phyloP scores from a whole-genome alignment of 1,140 invertebrate genomes.

The Drosophila nikananu region DNA sequence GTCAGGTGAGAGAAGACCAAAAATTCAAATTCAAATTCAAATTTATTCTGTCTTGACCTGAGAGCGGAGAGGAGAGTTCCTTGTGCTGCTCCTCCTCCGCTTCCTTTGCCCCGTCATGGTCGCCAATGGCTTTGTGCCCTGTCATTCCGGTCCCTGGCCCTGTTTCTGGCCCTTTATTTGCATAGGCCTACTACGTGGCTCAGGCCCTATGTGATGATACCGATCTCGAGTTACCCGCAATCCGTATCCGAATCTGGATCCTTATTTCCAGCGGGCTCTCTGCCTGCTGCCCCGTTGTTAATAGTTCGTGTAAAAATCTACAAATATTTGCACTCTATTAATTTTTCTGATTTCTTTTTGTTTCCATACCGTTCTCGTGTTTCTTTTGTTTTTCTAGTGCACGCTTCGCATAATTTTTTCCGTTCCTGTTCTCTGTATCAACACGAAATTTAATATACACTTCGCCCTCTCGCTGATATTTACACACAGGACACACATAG shows the following conservation, averaged over 20 bases:
- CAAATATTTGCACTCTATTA: conserved; percentile 85
- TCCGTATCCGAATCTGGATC: conserved; percentile 35
- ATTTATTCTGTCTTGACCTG: conserved; percentile 58
- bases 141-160: conserved; percentile 30
- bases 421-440: conserved; percentile 49
- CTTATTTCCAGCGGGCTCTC: conserved; percentile 27
- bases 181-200: conserved; percentile 43
- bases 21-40: conserved; percentile 81
- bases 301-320: conserved; percentile 85
- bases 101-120: not conserved
- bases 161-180: conserved; percentile 51
- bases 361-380: conserved; percentile 44
- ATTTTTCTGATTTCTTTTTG: conserved; percentile 71
- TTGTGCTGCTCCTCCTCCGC: not conserved
- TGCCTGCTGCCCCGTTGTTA: conserved; percentile 58
- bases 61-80: conserved; percentile 9
- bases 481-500: conserved; percentile 52
- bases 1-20: conserved; percentile 55
- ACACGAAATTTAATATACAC: conserved; percentile 79
- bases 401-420: conserved; percentile 70
- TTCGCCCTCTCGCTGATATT: conserved; percentile 44
- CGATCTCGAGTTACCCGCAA: conserved; percentile 62
- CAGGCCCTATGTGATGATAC: conserved; percentile 14
- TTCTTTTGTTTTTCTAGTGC: conserved; percentile 71
- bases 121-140: conserved; percentile 31